Conservation (phyloP, 2,113 vertebrate species). For the Plecturocebus donacophilus region DNA sequence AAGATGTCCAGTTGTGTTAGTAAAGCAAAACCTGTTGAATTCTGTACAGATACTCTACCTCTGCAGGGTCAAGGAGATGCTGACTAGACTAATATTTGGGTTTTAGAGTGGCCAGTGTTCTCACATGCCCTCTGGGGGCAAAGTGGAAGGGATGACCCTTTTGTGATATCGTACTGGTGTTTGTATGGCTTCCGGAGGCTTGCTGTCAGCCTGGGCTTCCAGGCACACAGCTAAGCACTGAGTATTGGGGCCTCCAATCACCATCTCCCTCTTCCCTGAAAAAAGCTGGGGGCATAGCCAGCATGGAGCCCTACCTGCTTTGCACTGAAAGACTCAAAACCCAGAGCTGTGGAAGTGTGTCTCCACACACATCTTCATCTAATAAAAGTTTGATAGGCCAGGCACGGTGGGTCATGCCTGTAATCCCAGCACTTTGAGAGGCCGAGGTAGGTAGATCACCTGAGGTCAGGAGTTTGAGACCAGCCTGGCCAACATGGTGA, state of each 20-base stretch:
- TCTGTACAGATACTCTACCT: neutral
- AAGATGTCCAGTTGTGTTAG: neutral
- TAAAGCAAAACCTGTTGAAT: neutral
- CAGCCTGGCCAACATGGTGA: no score
- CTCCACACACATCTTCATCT: rapidly evolving
- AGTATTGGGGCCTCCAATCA: no score
- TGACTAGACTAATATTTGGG: neutral
- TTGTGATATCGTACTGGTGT: neutral
- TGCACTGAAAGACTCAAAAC: neutral
- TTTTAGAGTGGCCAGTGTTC: neutral
- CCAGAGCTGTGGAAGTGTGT: neutral
- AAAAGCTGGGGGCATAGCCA: neutral
- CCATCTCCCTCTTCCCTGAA: no score
- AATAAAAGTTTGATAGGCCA: no score
- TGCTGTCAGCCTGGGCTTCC: neutral
- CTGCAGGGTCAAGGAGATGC: neutral
- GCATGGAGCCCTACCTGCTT: neutral
- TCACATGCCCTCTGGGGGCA: neutral
- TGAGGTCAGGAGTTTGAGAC: no score
- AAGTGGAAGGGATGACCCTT: neutral
- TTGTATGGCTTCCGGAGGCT: neutral
- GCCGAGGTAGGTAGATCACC: no score
- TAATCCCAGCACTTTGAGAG: no score
- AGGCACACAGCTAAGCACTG: neutral
- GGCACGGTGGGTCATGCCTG: no score